Conservation (phyloP, 2,888 invertebrate genomes). For the Acanthosepion pharaonis region DNA sequence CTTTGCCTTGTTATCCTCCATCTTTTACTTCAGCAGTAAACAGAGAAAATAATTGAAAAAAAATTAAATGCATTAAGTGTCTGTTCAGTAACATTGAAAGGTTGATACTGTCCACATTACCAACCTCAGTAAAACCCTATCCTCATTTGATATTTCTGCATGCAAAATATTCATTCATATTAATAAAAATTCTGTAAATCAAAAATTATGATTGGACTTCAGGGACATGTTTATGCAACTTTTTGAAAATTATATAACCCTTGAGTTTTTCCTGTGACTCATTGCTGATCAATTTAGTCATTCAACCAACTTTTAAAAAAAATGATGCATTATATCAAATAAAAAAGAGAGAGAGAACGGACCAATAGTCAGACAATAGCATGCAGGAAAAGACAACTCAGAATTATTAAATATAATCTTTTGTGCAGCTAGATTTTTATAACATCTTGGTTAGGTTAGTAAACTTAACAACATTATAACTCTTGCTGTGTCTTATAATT, state of each 20-base stretch:
- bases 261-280: background rate
- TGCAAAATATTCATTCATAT: constrained; percentile 33
- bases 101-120: background rate
- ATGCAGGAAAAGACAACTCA: background rate
- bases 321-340: too few species aligned
- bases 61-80: background rate
- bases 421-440: background rate
- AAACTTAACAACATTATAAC: too few species aligned
- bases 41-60: background rate
- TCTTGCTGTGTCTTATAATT: too few species aligned
- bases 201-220: background rate
- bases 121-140: background rate
- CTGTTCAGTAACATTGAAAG: background rate
- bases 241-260: background rate
- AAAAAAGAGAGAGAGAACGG: background rate
- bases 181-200: background rate
- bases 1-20: background rate
- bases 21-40: background rate
- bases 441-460: too few species aligned
- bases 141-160: background rate
- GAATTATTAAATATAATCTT: background rate
- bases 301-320: background rate
- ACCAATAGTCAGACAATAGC: background rate
- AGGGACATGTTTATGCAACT: constrained; percentile 20
- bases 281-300: background rate